These are phyloP conservation scores for Rhagonycha lutea DNA, from an alignment of 2,888 invertebrate species.

Conservation along the genomic window DNA sequence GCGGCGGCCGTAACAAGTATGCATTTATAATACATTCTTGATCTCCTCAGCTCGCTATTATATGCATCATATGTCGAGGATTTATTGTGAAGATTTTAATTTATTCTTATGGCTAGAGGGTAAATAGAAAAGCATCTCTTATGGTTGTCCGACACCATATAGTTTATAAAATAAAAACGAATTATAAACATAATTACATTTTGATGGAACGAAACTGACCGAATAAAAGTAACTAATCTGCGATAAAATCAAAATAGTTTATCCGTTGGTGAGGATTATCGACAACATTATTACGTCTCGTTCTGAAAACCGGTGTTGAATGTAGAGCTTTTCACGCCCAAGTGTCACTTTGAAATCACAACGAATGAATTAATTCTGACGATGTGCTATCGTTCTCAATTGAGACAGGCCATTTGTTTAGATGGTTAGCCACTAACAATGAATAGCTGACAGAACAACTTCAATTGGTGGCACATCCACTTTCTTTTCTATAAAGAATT, in stretches of 20 bases:
- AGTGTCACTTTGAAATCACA: constrained; percentile 30
- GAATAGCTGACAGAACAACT: constrained; percentile 31
- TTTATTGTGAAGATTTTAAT: constrained; percentile 55
- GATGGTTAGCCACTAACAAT: constrained; percentile 32
- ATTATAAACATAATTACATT: constrained; percentile 52
- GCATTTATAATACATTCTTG: constrained; percentile 52
- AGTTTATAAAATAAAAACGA: constrained; percentile 46
- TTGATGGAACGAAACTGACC: constrained; percentile 47
- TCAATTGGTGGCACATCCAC: not conserved
- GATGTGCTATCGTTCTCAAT: constrained; percentile 22
- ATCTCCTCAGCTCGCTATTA: constrained; percentile 41
- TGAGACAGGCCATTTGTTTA: constrained; percentile 29
- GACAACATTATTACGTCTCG: constrained; percentile 21
- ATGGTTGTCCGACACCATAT: constrained; percentile 46
- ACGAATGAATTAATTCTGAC: constrained; percentile 33
- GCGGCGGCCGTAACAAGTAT: constrained; percentile 45
- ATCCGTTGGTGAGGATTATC: constrained; percentile 19
- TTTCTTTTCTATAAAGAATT: constrained; percentile 3
- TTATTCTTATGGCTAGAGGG: constrained; percentile 51
- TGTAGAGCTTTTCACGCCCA: constrained; percentile 25
- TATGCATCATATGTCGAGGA: constrained; percentile 51
- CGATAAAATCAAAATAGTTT: constrained; percentile 18
- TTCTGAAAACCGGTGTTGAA: constrained; percentile 22
- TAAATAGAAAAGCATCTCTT: constrained; percentile 48
- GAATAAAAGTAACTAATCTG: constrained; percentile 37